Evolutionary conservation across 2,113 vertebrate species (phyloP).

Genomic region (Oxyruncus cristatus): DNA sequence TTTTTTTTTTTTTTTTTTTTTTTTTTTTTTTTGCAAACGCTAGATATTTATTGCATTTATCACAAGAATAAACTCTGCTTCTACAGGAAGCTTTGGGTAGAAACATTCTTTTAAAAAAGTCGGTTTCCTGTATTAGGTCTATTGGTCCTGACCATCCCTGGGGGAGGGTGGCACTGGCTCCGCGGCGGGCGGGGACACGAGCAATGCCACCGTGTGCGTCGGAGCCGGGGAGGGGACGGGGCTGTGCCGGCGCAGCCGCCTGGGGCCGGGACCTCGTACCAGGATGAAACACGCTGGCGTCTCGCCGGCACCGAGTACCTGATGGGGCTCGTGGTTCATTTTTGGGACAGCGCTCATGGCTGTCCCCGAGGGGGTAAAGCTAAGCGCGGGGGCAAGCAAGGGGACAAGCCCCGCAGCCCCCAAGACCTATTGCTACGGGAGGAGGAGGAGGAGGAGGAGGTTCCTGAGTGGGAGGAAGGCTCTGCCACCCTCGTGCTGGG

Average conservation of each 20-base stretch:
- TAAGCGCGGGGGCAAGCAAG: not conserved
- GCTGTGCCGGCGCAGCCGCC: conserved; percentile 44
- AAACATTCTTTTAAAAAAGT: conserved; percentile 42
- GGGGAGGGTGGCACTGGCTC: not conserved
- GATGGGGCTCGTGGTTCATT: not conserved
- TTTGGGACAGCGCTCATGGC: not conserved
- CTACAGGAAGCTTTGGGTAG: conserved; percentile 37
- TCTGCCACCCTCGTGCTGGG: not conserved
- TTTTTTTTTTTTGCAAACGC: not conserved
- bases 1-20: not conserved
- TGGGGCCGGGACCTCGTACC: not conserved
- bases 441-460: not conserved
- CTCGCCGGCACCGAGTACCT: not conserved
- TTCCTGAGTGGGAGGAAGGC: conserved; percentile 49
- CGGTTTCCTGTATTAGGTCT: not conserved
- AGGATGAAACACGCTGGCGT: not conserved
- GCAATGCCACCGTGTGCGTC: not conserved
- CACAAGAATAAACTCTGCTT: conserved; percentile 61
- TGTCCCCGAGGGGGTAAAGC: not conserved
- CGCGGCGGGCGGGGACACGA: not conserved
- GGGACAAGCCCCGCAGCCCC: not conserved
- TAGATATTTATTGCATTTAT: conserved; percentile 53
- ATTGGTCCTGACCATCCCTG: conserved; percentile 44
- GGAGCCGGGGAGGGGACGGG: not conserved
- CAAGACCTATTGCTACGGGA: not conserved